Percentiles rank a stretch among this genome's conserved stretches.
These are phyloP conservation scores for Pantherophis guttatus DNA, from an alignment of 2,113 vertebrate species.

Conservation along the genomic window DNA sequence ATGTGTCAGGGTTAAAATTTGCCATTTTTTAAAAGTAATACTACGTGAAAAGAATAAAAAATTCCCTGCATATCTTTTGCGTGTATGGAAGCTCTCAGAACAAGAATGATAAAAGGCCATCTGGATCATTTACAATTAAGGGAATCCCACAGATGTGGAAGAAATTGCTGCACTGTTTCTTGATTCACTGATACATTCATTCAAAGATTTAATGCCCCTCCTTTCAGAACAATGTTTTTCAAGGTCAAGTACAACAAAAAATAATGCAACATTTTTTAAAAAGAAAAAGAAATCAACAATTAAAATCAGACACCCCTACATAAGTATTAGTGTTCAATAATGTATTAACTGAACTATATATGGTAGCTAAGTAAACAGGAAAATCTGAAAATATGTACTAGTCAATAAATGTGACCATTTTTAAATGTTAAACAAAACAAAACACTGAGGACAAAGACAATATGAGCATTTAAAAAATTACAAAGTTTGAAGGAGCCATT, in stretches of 20 bases:
- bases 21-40: background rate
- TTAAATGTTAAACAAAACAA: background rate
- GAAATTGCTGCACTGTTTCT: background rate
- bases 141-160: background rate
- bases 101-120: background rate
- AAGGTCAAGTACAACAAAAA: background rate
- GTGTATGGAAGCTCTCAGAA: background rate
- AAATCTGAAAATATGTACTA: background rate
- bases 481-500: background rate
- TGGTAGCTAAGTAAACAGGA: background rate
- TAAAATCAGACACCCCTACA: background rate
- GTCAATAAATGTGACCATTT: background rate
- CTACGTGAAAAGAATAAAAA: conserved; percentile 11
- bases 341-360: background rate
- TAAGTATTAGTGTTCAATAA: background rate
- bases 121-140: background rate
- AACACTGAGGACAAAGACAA: background rate
- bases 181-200: background rate
- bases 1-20: conserved; percentile 29
- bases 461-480: background rate
- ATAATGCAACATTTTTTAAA: background rate
- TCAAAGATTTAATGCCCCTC: background rate
- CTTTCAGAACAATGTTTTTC: background rate
- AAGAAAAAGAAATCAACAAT: background rate
- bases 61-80: background rate